Base-by-base conservation (phyloP, 2,113 vertebrate species). In the Toxotes jaculatrix region DNA sequence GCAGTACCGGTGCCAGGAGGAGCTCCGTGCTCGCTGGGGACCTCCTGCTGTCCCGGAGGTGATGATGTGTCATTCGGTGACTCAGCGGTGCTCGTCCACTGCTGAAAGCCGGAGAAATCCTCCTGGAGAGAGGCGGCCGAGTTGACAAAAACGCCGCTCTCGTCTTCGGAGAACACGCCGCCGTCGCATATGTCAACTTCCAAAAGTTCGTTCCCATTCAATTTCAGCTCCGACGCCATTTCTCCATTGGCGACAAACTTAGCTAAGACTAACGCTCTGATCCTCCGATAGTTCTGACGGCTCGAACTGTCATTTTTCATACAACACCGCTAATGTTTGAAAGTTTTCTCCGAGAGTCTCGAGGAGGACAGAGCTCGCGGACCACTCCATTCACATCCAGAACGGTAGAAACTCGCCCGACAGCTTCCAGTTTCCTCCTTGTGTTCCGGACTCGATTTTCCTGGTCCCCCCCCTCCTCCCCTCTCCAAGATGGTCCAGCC, bases 151-250 rank as follows among this genome's bases (percentile, higher is more conserved):
- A 92, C 90, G 31, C 92, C 94, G 84, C 93, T 93, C 74, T 95
- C 93, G 27, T 90, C 93, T 23, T 90, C 83, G 4, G 91, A 92
- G 4, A 74, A 87, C 47, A 76, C 62, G 19, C 82, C 86, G 2
- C 42, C 80, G 79, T 91, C 92, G 47, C 94, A 93, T 91, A 95
- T 94, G 93, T 95, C 94, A 80, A 94, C 90, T 90, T 95, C 93
- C 68, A 91, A 90, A 88, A 95, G 93, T 89, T 95, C 92, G 0
- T 43, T 68, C 45, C 86, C 76, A 69, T 56, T 66, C 17, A 88
- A 9, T 36, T 87, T 51, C 31, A 83, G 75, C 38, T 55, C 68
- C 36, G 91, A 89, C 79, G 94, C 90, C 92, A 94, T 95, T 80
- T 68, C 83, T 14, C 3, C 5, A 32, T 10, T 5, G 57, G 55